Evolutionary conservation across 2,113 vertebrate species (phyloP).

Genomic region (Fulmarus glacialis): DNA sequence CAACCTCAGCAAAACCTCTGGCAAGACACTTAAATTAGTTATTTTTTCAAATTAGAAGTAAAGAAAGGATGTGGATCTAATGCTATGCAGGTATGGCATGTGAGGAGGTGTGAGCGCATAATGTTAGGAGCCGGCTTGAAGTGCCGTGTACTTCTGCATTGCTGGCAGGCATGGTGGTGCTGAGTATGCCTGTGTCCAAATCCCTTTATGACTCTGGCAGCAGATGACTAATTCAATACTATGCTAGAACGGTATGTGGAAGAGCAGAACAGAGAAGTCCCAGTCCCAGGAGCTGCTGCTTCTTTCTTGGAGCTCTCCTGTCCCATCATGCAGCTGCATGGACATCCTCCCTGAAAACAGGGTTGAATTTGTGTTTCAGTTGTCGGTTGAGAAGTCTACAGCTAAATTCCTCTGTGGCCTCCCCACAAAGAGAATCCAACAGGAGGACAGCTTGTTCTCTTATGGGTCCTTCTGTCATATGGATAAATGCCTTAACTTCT

Average conservation of each 20-base stretch:
- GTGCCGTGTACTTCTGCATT: background rate
- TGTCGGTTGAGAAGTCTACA: rapidly evolving
- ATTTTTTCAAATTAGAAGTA: background rate
- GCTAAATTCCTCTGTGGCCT: background rate
- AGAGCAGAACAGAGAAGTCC: background rate
- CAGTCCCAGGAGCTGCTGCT: background rate
- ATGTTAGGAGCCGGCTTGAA: background rate
- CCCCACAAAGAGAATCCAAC: background rate
- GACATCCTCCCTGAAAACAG: background rate
- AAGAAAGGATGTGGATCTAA: background rate
- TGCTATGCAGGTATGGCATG: background rate
- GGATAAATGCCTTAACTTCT: background rate
- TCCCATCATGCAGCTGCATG: background rate
- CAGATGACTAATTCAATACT: background rate
- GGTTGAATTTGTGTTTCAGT: background rate
- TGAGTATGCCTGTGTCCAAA: background rate
- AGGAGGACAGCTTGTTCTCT: background rate
- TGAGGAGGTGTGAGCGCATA: background rate
- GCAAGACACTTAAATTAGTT: background rate
- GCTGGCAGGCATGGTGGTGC: background rate
- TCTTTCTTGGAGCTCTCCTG: background rate
- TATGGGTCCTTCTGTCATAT: background rate
- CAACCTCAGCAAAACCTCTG: background rate
- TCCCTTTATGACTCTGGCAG: background rate
- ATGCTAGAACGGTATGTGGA: background rate